Evolutionary conservation across 1,140 invertebrate genomes (phyloP).

Genomic region (Andricus grossulariae): DNA sequence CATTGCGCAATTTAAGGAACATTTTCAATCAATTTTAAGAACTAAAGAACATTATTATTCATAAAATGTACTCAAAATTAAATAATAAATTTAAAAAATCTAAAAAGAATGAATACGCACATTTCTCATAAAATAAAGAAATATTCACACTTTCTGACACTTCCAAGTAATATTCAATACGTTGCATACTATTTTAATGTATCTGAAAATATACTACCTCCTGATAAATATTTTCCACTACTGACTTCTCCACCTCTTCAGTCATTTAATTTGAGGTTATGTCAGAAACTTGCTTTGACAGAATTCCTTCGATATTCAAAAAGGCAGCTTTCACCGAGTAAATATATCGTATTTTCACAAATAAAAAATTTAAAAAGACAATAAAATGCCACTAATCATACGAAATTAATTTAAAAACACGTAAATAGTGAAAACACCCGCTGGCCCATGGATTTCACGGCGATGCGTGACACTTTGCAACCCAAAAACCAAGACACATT

Average conservation of each 20-base stretch:
- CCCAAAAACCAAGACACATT: conserved; percentile 28
- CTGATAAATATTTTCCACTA: no score
- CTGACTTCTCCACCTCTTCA: background rate
- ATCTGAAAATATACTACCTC: no score
- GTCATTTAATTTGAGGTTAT: conserved; percentile 7
- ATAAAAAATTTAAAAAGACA: background rate
- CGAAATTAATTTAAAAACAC: background rate
- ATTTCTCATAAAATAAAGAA: no score
- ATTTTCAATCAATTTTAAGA: no score
- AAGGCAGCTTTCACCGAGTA: background rate
- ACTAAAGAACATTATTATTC: no score
- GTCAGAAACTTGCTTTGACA: conserved; percentile 2
- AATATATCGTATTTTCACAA: background rate
- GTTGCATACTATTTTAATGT: no score
- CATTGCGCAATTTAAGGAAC: no score
- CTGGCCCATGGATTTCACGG: background rate
- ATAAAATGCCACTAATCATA: background rate
- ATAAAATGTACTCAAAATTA: no score
- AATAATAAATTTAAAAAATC: no score
- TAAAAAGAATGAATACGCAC: no score
- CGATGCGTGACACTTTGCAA: conserved; percentile 28
- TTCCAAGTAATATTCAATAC: no score
- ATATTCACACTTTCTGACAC: no score
- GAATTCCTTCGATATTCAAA: background rate
- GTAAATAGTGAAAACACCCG: background rate